Conservation (phyloP, 2,113 vertebrate species). For the Antigone vipio region DNA sequence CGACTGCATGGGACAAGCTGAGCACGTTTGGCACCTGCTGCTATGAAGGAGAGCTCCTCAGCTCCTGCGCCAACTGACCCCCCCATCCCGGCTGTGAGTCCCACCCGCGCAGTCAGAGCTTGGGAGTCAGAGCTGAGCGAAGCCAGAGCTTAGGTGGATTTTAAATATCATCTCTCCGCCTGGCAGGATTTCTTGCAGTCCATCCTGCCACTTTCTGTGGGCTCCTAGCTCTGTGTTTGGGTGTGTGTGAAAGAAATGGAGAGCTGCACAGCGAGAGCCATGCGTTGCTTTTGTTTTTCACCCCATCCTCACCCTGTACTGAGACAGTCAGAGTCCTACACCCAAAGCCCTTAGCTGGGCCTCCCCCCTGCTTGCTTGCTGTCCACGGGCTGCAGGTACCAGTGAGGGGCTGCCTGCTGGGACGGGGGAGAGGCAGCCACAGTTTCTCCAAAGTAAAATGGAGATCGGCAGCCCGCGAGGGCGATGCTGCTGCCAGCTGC, state of each 20-base stretch:
- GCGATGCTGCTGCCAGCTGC: neutral
- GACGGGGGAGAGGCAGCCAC: neutral
- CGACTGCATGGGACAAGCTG: neutral
- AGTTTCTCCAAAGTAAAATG: neutral
- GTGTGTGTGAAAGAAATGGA: neutral
- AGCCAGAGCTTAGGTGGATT: neutral
- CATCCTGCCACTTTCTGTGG: neutral
- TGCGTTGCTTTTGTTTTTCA: neutral
- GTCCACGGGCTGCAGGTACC: neutral
- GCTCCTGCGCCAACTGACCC: neutral
- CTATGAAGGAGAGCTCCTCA: neutral
- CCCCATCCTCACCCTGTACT: neutral
- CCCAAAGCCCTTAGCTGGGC: neutral
- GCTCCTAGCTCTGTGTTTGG: neutral
- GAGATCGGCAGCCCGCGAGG: neutral
- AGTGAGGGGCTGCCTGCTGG: neutral
- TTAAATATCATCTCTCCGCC: neutral
- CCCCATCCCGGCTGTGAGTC: neutral
- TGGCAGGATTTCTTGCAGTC: neutral
- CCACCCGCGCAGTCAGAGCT: neutral
- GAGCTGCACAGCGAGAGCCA: neutral
- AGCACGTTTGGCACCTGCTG: neutral
- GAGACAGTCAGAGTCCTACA: neutral
- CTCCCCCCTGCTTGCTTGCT: neutral
- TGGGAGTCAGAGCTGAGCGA: neutral